These are phyloP conservation scores for Geophilus truncorum DNA, from an alignment of 2,888 invertebrate genomes.

Conservation along the genomic window DNA sequence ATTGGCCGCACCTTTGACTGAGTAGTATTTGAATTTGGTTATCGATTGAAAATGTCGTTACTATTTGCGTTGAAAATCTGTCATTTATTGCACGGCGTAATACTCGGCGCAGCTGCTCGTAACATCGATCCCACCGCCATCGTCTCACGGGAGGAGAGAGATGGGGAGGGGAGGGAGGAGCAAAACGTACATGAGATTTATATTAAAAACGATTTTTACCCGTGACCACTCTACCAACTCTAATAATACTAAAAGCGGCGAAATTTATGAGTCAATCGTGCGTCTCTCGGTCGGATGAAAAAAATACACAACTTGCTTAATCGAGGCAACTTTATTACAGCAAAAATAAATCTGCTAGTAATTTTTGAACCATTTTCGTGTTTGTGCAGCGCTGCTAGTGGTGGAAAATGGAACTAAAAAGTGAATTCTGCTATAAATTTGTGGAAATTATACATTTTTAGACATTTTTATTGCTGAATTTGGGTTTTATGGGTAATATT, in stretches of 20 bases:
- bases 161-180: background rate
- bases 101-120: background rate
- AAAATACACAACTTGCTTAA: background rate
- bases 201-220: background rate
- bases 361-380: no score
- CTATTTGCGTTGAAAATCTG: background rate
- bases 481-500: no score
- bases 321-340: background rate
- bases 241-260: background rate
- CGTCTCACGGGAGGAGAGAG: background rate
- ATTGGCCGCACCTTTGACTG: background rate
- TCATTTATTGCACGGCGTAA: background rate
- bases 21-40: conserved; percentile 7
- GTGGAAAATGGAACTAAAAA: no score
- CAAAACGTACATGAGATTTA: background rate
- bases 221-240: background rate
- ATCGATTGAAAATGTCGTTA: background rate
- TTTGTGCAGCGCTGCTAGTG: no score
- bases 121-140: background rate
- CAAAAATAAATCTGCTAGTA: no score
- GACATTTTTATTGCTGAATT: no score
- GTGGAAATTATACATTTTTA: no score
- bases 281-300: background rate
- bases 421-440: no score
- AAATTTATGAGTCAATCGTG: background rate